Conservation (phyloP, 2,888 invertebrate genomes). For the Morpho deidamia region DNA sequence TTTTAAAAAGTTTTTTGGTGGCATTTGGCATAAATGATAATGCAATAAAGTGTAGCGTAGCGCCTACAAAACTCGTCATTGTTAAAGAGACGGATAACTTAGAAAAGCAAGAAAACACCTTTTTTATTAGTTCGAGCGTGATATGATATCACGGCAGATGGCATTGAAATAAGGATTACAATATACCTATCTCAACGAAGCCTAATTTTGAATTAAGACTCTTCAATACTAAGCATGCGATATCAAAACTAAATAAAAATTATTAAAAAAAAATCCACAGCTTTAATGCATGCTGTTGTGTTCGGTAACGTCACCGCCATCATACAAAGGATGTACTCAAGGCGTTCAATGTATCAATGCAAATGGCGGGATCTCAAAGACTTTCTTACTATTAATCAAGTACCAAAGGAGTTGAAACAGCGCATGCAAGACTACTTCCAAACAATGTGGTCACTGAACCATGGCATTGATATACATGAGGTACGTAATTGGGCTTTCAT, state of each 20-base stretch:
- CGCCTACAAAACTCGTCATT: no score
- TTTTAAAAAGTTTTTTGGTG: no score
- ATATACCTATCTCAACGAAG: no score
- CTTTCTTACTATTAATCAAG: slow-evolving; percentile 95
- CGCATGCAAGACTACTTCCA: slow-evolving; percentile 98
- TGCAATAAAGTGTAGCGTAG: no score
- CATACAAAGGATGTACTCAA: slow-evolving; percentile 97
- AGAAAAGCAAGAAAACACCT: no score
- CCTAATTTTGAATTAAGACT: no score
- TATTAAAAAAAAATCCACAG: slow-evolving; percentile 65
- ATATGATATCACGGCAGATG: no score
- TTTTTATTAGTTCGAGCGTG: no score
- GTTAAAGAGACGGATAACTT: no score
- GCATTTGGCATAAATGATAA: no score
- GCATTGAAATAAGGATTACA: no score
- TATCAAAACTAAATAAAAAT: not conserved
- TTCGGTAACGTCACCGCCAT: slow-evolving; percentile 99
- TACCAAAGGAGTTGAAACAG: slow-evolving; percentile 96
- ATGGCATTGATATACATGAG: slow-evolving; percentile 97
- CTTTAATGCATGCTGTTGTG: slow-evolving; percentile 98
- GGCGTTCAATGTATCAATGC: slow-evolving; percentile 94
- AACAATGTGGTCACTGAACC: slow-evolving; percentile 98
- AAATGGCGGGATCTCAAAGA: slow-evolving; percentile 97
- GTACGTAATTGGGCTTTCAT: slow-evolving; percentile 61
- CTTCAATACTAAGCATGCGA: no score